Evolutionary conservation across 2,888 invertebrate species (phyloP).

Genomic region (Latrodectus hesperus): DNA sequence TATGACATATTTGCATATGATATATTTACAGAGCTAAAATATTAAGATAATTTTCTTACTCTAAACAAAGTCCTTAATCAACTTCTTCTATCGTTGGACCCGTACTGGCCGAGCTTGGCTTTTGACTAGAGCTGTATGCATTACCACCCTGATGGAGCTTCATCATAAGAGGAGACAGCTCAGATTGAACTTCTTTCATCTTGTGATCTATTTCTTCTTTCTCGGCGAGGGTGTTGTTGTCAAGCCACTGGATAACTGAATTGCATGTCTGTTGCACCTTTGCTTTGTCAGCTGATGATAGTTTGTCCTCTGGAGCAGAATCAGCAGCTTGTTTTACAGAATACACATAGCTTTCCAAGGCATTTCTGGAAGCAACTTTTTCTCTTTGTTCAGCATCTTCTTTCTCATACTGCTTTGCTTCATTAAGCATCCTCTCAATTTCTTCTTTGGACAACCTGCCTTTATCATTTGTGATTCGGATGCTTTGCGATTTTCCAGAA

Average conservation of each 20-base stretch:
- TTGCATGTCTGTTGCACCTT: slow-evolving; percentile 77
- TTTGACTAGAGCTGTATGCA: not conserved
- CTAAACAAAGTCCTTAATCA: slow-evolving; percentile 17
- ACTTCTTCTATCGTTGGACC: slow-evolving; percentile 50
- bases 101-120: not conserved
- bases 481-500: slow-evolving; percentile 86
- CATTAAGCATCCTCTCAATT: slow-evolving; percentile 87
- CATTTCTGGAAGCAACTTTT: slow-evolving; percentile 83
- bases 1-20: not conserved
- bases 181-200: slow-evolving; percentile 83
- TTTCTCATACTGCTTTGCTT: slow-evolving; percentile 85
- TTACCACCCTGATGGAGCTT: slow-evolving; percentile 72
- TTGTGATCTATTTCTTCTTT: slow-evolving; percentile 86
- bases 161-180: slow-evolving; percentile 87
- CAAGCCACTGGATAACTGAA: slow-evolving; percentile 86
- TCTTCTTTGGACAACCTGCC: slow-evolving; percentile 86
- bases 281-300: slow-evolving; percentile 82
- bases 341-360: slow-evolving; percentile 83
- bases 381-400: slow-evolving; percentile 84
- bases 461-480: slow-evolving; percentile 89
- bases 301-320: slow-evolving; percentile 73
- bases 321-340: slow-evolving; percentile 82
- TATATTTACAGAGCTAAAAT: not conserved
- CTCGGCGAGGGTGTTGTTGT: slow-evolving; percentile 84
- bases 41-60: not conserved